phyloP scores from a whole-genome alignment of 1,140 invertebrate genomes.

The Meloidogyne floridensis region DNA sequence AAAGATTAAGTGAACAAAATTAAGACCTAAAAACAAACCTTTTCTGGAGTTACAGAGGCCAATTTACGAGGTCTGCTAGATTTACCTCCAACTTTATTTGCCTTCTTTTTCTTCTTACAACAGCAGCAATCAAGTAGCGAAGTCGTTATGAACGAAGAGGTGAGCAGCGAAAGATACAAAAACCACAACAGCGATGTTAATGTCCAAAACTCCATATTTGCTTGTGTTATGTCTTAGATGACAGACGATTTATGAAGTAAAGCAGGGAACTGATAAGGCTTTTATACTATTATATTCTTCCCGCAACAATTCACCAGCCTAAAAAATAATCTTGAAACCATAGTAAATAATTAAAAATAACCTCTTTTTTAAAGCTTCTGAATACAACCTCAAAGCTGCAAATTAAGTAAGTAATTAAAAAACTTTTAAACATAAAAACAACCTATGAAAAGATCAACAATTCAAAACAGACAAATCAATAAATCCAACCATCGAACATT shows the following conservation, averaged over 20 bases:
- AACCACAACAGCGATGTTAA: background rate
- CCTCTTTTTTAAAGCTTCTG: no score
- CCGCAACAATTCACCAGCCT: no score
- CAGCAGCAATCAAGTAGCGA: background rate
- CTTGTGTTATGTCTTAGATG: background rate
- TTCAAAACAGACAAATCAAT: no score
- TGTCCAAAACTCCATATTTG: background rate
- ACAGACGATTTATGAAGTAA: background rate
- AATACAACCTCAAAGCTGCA: no score
- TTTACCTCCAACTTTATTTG: background rate
- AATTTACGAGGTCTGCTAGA: background rate
- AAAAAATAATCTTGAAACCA: no score
- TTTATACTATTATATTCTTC: no score
- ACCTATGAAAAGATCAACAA: no score
- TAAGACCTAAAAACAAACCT: background rate
- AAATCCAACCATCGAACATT: no score
- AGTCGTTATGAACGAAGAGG: background rate
- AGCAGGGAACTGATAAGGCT: no score
- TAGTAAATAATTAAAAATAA: no score
- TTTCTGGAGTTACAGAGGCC: background rate
- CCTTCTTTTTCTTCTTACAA: background rate
- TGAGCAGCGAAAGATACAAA: background rate
- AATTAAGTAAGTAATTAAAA: no score
- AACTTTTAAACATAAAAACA: no score
- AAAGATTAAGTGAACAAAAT: background rate